Conservation (phyloP, 2,888 invertebrate genomes). For the Macaria notata region DNA sequence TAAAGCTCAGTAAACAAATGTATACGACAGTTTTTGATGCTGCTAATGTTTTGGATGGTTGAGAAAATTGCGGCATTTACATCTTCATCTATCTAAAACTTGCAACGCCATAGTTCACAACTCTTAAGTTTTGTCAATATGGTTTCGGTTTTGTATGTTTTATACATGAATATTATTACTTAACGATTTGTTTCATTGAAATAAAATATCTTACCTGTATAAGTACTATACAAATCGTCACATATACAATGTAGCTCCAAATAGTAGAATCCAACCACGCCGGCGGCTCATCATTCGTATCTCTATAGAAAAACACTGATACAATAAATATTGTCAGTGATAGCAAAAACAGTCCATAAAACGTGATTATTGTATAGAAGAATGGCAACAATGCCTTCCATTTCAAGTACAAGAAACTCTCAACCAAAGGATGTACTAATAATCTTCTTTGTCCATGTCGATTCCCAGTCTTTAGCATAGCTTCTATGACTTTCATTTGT, state of each 20-base stretch:
- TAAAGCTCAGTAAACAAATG: too few relatives aligned
- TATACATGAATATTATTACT: too few relatives aligned
- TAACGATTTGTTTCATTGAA: too few relatives aligned
- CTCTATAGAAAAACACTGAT: constrained; percentile 72
- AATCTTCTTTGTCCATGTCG: constrained; percentile 70
- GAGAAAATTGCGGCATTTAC: too few relatives aligned
- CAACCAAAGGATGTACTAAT: constrained; percentile 80
- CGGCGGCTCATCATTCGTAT: constrained; percentile 54
- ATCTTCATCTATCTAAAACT: too few relatives aligned
- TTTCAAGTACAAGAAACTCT: constrained; percentile 81
- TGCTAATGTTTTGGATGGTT: too few relatives aligned
- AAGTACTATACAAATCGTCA: constrained; percentile 59
- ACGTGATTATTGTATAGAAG: constrained; percentile 75
- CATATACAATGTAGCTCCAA: constrained; percentile 68
- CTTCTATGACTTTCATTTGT: constrained; percentile 81
- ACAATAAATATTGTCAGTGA: constrained; percentile 75
- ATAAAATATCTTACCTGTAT: constrained; percentile 57
- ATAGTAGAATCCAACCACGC: constrained; percentile 50
- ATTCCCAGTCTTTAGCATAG: constrained; percentile 77
- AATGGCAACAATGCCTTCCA: constrained; percentile 80
- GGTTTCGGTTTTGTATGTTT: too few relatives aligned
- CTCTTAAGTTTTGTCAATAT: too few relatives aligned
- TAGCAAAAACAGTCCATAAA: constrained; percentile 74
- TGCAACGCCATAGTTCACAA: too few relatives aligned
- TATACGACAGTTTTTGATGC: too few relatives aligned